phyloP scores from a whole-genome alignment of 2,113 vertebrate species.

The Cnemophilus loriae region DNA sequence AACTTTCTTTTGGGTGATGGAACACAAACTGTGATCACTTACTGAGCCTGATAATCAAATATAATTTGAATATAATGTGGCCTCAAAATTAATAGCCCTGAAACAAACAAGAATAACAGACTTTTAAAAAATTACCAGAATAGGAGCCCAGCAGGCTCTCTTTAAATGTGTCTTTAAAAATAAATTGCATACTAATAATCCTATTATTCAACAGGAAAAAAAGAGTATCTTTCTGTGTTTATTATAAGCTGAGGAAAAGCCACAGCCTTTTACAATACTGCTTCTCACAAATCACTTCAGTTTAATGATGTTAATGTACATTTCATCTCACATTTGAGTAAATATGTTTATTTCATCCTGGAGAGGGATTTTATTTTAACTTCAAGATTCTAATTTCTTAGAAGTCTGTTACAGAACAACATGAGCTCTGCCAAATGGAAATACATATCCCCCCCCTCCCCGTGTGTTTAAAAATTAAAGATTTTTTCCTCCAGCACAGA shows the following conservation, averaged over 20 bases:
- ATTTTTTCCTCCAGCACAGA: not conserved
- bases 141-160: not conserved
- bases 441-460: not conserved
- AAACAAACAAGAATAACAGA: slow-evolving; percentile 5
- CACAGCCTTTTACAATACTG: not conserved
- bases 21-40: slow-evolving; percentile 1
- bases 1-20: not conserved
- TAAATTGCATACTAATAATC: slow-evolving; percentile 35
- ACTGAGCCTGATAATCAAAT: slow-evolving; percentile 14
- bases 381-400: not conserved
- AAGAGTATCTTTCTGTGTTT: not conserved
- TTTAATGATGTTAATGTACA: not conserved
- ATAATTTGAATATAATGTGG: slow-evolving; percentile 44
- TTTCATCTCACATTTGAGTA: slow-evolving; percentile 14
- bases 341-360: slow-evolving; percentile 22
- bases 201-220: slow-evolving; percentile 22
- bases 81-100: slow-evolving; percentile 2
- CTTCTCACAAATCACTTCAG: not conserved
- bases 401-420: not conserved
- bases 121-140: not conserved
- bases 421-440: not conserved
- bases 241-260: not conserved
- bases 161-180: not conserved
- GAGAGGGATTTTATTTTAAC: slow-evolving; percentile 5
- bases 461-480: not conserved